Conservation (phyloP, 2,113 vertebrate species). For the Helogale parvula region DNA sequence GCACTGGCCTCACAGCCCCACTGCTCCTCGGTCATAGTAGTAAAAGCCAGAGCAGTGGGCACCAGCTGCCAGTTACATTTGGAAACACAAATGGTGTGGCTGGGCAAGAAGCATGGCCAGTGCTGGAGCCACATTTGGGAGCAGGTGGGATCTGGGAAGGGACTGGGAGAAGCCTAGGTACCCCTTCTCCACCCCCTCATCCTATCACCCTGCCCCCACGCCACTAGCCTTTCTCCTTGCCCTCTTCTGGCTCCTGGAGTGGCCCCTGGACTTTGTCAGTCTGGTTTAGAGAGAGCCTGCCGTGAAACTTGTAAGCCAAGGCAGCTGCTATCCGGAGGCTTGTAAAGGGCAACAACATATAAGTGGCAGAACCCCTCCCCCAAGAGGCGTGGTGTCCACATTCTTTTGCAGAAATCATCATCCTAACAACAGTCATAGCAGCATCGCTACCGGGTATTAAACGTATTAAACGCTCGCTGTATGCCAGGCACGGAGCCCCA, state of each 20-base stretch:
- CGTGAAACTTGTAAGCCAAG: neutral
- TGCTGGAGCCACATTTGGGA: no score
- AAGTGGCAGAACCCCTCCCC: neutral
- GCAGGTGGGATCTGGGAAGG: neutral
- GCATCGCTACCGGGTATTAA: neutral
- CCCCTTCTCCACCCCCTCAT: no score
- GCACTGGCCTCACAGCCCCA: neutral
- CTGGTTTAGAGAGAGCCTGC: neutral
- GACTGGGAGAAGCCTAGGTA: neutral
- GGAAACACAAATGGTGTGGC: neutral
- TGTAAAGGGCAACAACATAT: neutral
- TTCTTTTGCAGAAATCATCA: neutral
- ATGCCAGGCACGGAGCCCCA: neutral
- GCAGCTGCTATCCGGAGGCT: neutral
- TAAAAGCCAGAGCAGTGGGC: neutral
- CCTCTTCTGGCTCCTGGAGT: neutral
- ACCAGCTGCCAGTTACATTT: neutral
- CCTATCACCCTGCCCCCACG: neutral
- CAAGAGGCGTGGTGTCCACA: accelerated
- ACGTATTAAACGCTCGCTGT: neutral
- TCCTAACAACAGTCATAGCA: neutral
- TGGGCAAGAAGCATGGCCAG: neutral
- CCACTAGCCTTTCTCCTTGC: no score
- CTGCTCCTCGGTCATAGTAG: neutral
- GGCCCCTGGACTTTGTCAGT: neutral